Evolutionary conservation across 1,140 invertebrate genomes (phyloP), one percentile per base, ranked within the genome.

Genomic region (Maconellicoccus hirsutus): DNA sequence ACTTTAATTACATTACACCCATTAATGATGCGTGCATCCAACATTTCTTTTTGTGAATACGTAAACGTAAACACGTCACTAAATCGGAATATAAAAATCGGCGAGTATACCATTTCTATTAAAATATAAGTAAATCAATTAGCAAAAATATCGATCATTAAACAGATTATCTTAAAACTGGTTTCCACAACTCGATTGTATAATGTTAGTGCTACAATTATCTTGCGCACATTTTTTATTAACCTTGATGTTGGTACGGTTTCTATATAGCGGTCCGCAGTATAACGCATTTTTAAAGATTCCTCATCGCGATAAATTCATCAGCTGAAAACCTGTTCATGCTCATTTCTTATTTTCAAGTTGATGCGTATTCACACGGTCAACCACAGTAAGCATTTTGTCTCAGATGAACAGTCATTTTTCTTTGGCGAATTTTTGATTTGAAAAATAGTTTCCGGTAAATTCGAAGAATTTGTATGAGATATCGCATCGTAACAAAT

Each of bases 261-360:
- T 19, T 52, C 42, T n/a, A n/a, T n/a, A n/a, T 52, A 52, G 42
- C 42, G 42, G 42, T 52, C 42, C 42, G 42, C 42, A 3, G 3
- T 52, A 52, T 52, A 52, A 52, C 42, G 42, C 42, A 52, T 52
- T 52, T 52, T 52, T 52, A 4, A 52, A 52, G 42, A 52, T 52
- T 6, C 42, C n/a, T n/a, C n/a, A n/a, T n/a, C n/a, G n/a, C 42
- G 42, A 52, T 52, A 52, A 52, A 52, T 8, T 16, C n/a, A 52
- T 16, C 42, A 52, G 42, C 6, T 52, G 42, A 52, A 52, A 52
- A 52, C 42, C 42, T 8, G 42, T 52, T 52, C 42, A 52, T 52
- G 42, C 42, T 52, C 42, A 52, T 52, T 52, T 14, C 4, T 16
- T 52, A 52, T 52, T 52, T 52, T 19, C 6, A 52, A 52, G 42